Evolutionary conservation across 2,888 invertebrate genomes (phyloP).

Genomic region (Pimpla rufipes): DNA sequence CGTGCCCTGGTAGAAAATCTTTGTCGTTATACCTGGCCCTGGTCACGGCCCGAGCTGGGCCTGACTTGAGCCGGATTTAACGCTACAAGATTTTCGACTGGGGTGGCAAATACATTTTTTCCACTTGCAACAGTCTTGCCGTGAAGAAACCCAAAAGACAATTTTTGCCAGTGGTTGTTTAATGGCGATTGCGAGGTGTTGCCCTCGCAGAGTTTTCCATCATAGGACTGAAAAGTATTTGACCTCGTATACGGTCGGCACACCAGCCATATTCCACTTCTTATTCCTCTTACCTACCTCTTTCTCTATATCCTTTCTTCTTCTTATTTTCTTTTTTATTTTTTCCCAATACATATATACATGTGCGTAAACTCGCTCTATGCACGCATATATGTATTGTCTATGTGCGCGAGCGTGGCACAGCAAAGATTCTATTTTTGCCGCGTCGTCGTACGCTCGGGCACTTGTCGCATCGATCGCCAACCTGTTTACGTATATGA

Average conservation of each 20-base stretch:
- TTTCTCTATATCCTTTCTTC: constrained; percentile 67
- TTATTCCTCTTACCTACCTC: constrained; percentile 21
- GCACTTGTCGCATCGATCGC: constrained; percentile 69
- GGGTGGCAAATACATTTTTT: background rate
- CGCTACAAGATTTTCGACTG: too few species aligned
- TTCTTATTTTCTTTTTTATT: constrained; percentile 40
- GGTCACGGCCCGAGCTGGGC: too few species aligned
- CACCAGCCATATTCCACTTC: constrained; percentile 38
- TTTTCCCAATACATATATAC: constrained; percentile 1
- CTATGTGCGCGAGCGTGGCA: background rate
- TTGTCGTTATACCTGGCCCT: too few species aligned
- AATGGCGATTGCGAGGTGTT: constrained; percentile 51
- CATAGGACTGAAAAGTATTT: constrained; percentile 69
- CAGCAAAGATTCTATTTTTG: constrained; percentile 58
- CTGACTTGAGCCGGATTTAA: too few species aligned
- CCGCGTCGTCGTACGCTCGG: constrained; percentile 53
- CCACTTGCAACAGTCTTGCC: background rate
- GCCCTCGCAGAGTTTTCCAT: constrained; percentile 63
- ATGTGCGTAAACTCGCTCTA: background rate
- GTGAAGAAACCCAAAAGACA: constrained; percentile 73
- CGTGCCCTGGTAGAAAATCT: too few species aligned
- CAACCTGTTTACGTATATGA: constrained; percentile 77
- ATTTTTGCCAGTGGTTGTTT: constrained; percentile 60
- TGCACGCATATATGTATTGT: constrained; percentile 7
- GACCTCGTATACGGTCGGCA: constrained; percentile 67